Percentiles rank a stretch among this genome's conserved stretches.
These are phyloP conservation scores for Notodonta dromedarius DNA, from an alignment of 2,888 invertebrate species.

Conservation along the genomic window DNA sequence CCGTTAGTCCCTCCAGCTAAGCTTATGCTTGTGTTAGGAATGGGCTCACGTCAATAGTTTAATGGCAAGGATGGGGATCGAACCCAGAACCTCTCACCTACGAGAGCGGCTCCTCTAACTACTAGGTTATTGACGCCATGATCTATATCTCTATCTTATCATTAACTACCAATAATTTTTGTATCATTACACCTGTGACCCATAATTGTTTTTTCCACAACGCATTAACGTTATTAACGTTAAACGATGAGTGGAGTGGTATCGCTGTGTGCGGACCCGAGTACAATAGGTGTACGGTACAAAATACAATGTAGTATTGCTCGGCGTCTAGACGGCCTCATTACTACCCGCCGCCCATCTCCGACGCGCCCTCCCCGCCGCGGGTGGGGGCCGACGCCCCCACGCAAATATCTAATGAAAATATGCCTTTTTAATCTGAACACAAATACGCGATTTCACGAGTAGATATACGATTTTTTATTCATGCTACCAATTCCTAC, in stretches of 20 bases:
- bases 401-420: slow-evolving; percentile 63
- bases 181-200: slow-evolving; percentile 2
- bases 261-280: slow-evolving; percentile 29
- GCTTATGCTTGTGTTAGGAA: too few species aligned
- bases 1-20: too few species aligned
- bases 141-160: too few species aligned
- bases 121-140: too few species aligned
- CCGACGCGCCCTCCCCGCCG: slow-evolving; percentile 40
- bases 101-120: too few species aligned
- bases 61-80: too few species aligned
- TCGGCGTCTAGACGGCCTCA: slow-evolving; percentile 77
- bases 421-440: slow-evolving; percentile 63
- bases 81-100: too few species aligned
- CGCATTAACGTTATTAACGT: slow-evolving; percentile 61
- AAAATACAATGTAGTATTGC: slow-evolving; percentile 63
- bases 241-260: slow-evolving; percentile 51
- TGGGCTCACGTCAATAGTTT: too few species aligned
- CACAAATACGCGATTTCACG: slow-evolving; percentile 23
- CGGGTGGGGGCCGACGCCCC: slow-evolving; percentile 21
- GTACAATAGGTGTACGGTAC: slow-evolving; percentile 62
- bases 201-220: slow-evolving; percentile 26
- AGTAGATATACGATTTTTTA: slow-evolving; percentile 5
- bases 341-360: slow-evolving; percentile 51
- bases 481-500: not conserved
- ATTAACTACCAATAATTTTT: too few species aligned